These are phyloP conservation scores for Drosophila testacea DNA, from an alignment of 2,888 invertebrate species.

Conservation along the genomic window DNA sequence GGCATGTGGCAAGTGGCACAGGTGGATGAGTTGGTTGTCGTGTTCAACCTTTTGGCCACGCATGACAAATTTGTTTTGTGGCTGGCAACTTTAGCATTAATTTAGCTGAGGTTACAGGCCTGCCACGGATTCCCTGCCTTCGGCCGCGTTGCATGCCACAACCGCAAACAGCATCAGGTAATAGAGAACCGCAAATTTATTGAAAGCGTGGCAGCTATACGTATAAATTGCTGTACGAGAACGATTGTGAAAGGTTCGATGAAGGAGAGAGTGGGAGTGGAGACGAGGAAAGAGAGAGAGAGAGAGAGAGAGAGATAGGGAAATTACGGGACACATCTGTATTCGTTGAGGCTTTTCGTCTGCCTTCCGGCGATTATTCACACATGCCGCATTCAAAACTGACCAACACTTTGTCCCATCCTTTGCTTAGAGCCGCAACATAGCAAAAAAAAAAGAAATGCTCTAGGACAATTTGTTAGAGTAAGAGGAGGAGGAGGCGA, in stretches of 20 bases:
- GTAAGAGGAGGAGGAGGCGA: conserved; percentile 13
- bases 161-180: conserved; percentile 66
- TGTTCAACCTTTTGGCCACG: conserved; percentile 60
- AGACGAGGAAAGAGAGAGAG: background rate
- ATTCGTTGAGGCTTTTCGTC: conserved; percentile 21
- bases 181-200: conserved; percentile 79
- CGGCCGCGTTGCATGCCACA: conserved; percentile 23
- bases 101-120: conserved; percentile 63
- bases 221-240: conserved; percentile 47
- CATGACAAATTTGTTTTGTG: conserved; percentile 80
- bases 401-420: conserved; percentile 67
- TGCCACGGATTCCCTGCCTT: conserved; percentile 1
- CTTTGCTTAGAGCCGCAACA: conserved; percentile 55
- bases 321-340: background rate
- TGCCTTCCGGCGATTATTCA: conserved; percentile 81
- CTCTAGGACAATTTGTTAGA: conserved; percentile 68
- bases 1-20: conserved; percentile 16
- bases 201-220: conserved; percentile 63
- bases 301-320: background rate
- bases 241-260: background rate
- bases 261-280: background rate
- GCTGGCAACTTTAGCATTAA: conserved; percentile 71
- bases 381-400: conserved; percentile 78
- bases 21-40: conserved; percentile 14
- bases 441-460: conserved; percentile 14